These are phyloP conservation scores for Drosophila peninsularis DNA, from an alignment of 2,888 invertebrate species.

Conservation along the genomic window DNA sequence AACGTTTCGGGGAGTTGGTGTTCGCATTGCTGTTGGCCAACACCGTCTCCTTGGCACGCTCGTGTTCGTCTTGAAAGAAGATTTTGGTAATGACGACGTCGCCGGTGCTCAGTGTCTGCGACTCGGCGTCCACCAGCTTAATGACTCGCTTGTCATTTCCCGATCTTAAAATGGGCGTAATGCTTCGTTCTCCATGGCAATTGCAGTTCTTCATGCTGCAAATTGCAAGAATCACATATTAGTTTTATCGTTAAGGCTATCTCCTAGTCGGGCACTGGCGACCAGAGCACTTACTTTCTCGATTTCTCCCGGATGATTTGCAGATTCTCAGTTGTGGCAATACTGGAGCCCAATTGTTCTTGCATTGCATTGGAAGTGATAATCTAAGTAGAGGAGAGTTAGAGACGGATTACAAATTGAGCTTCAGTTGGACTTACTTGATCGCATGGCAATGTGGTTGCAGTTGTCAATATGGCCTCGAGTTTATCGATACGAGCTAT, in stretches of 20 bases:
- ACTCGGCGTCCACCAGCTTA: constrained; percentile 86
- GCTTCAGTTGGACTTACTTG: constrained; percentile 69
- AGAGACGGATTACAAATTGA: background rate
- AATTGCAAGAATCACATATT: constrained; percentile 3
- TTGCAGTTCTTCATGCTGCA: constrained; percentile 83
- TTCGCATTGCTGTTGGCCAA: constrained; percentile 82
- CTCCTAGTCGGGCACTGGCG: background rate
- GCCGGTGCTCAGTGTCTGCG: constrained; percentile 94
- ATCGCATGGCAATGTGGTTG: constrained; percentile 89
- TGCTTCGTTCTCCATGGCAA: constrained; percentile 81
- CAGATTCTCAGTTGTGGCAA: constrained; percentile 83
- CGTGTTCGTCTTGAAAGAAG: constrained; percentile 87
- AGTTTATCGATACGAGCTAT: constrained; percentile 94
- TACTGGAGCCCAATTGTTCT: constrained; percentile 82
- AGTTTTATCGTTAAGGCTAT: background rate
- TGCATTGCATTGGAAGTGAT: constrained; percentile 82
- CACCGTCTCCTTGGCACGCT: constrained; percentile 86
- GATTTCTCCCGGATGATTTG: constrained; percentile 84
- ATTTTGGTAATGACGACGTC: constrained; percentile 96
- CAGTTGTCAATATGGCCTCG: constrained; percentile 93
- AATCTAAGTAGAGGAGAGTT: constrained; percentile 60
- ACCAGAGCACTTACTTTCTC: constrained; percentile 77
- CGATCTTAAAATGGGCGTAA: constrained; percentile 66
- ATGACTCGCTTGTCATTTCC: constrained; percentile 71
- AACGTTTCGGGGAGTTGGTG: constrained; percentile 85